Base-by-base conservation (phyloP, 2,888 invertebrate species). In the Orchesellides sinensis region DNA sequence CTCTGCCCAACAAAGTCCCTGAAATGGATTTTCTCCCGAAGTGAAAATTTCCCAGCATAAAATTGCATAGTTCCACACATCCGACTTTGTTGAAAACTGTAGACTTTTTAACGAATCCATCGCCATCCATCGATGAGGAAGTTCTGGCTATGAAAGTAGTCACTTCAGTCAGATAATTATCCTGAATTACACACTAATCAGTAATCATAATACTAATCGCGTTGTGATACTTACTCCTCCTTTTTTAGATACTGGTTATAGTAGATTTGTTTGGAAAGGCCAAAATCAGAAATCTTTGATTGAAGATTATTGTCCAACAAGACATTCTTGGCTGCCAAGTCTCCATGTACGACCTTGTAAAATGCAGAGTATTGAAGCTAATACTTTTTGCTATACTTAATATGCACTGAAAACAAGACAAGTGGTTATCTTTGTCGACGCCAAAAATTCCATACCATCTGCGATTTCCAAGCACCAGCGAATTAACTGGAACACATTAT, bases 61-160 rank as follows among this genome's bases (percentile, higher is more conserved):
- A 35, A 79, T n/a, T 1, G 69, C 70, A 35, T 49, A 70, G 32
- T 65, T 40, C 79, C 79, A 79, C 1, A 70, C 70, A 32, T 79
- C 79, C 0, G 70, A 65, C 14, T 63, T 25, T 1, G 52, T 54
- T 1, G 70, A 63, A 19, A 79, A 79, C 25, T 79, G 63, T 19
- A 70, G 4, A 6, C 27, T 63, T 56, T 65, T 70, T 2, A 70
- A 19, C 1, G 70, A 70, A 14, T 79, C 79, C 0, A 54, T 5
- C 1, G 79, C 63, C 10, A 72, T 10, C 70, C 70, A 79, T 5
- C 79, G 79, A 70, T 70, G 72, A 14, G 79, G 79, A n/a, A n/a
- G n/a, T n/a, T n/a, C n/a, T n/a, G n/a, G n/a, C 74, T 65, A 59
- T 17, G 6, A 61, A 73, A 12, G 47, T 21, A 45, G 8, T 5